phyloP scores from a whole-genome alignment of 2,113 vertebrate genomes.

The Charina bottae region DNA sequence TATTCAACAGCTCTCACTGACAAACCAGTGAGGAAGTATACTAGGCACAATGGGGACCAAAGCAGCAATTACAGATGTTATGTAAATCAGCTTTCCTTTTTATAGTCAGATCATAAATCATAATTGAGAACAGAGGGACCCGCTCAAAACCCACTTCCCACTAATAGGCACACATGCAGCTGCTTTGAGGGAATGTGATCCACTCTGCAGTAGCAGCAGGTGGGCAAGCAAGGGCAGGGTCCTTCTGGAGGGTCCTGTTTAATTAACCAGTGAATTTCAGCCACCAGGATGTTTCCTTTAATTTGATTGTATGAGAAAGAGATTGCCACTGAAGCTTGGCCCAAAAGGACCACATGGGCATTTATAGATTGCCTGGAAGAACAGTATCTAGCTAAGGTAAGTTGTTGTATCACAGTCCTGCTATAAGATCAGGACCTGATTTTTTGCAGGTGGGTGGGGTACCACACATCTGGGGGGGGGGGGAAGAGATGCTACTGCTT shows the following conservation, averaged over 20 bases:
- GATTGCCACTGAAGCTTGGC: background rate
- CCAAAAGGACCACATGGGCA: background rate
- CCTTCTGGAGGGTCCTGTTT: constrained; percentile 5
- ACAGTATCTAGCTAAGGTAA: background rate
- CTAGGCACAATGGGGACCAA: background rate
- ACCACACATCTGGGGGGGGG: background rate
- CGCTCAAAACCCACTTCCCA: constrained; percentile 1
- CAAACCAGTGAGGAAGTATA: background rate
- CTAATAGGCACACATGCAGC: constrained; percentile 20
- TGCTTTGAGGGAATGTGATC: background rate
- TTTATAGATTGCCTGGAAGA: background rate
- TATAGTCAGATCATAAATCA: constrained; percentile 33
- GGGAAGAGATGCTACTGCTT: background rate
- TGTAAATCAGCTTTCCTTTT: constrained; percentile 28
- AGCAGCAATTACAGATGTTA: constrained; percentile 38
- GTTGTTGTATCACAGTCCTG: background rate
- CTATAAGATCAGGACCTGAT: background rate
- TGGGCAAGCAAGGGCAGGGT: background rate
- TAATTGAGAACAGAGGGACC: constrained; percentile 33
- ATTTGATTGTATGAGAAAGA: background rate
- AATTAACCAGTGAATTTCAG: constrained; percentile 13
- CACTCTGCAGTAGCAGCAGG: background rate
- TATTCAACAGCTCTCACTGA: background rate
- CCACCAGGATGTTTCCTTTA: background rate
- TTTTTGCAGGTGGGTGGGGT: background rate